Evolutionary conservation across 2,797 vertebrate species (phyloP).

Genomic region (Peromyscus nudipes): DNA sequence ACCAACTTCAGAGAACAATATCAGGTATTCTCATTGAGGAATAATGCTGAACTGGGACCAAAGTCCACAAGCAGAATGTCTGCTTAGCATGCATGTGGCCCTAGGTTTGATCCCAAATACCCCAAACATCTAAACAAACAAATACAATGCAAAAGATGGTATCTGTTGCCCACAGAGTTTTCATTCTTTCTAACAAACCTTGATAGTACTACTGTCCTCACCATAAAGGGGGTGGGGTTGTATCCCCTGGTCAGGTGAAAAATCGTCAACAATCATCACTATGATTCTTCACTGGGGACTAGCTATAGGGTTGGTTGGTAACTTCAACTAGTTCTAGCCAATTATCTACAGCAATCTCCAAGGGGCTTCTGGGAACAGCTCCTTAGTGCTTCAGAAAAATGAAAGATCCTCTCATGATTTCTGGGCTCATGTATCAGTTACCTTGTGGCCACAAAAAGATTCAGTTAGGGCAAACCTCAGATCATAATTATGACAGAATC

Average conservation of each 20-base stretch:
- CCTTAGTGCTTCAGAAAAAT: slow-evolving; percentile 32
- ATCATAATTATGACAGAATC: not conserved
- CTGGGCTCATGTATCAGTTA: not conserved
- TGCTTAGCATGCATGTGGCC: not conserved
- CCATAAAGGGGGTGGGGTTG: no score
- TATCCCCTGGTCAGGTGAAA: not conserved
- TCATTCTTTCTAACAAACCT: not conserved
- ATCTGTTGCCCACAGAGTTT: not conserved
- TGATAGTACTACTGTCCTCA: not conserved
- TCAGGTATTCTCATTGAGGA: not conserved
- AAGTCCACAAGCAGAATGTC: not conserved
- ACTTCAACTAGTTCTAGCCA: slow-evolving; percentile 42
- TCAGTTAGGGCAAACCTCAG: slow-evolving; percentile 45
- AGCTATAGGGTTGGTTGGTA: not conserved
- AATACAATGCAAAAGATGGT: not conserved
- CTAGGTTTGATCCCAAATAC: not conserved
- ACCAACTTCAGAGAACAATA: slow-evolving; percentile 21
- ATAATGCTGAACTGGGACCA: not conserved
- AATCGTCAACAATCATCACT: slow-evolving; percentile 42
- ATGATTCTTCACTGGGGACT: slow-evolving; percentile 11
- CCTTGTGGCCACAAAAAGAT: not conserved
- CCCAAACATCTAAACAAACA: not conserved
- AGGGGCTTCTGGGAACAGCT: slow-evolving; percentile 21
- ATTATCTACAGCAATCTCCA: not conserved
- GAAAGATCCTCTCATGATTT: slow-evolving; percentile 4